Percentiles rank a stretch among this genome's conserved stretches.
phyloP scores from a whole-genome alignment of 2,797 vertebrate genomes.

The Gobionotothen gibberifrons region DNA sequence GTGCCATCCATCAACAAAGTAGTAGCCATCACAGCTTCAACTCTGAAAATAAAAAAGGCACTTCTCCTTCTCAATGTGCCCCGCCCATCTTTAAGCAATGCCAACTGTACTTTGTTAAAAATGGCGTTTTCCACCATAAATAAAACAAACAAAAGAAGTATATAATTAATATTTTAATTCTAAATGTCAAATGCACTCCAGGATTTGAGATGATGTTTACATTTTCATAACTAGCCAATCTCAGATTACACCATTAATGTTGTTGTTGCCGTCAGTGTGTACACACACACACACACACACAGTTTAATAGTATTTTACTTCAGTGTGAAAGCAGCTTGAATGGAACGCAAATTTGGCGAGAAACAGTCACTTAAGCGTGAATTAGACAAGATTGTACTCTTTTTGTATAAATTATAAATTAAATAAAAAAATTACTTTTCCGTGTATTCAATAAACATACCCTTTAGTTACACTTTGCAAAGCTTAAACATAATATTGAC shows the following conservation, averaged over 20 bases:
- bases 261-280: slow-evolving; percentile 60
- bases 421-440: slow-evolving; percentile 47
- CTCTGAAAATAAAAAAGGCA: slow-evolving; percentile 79
- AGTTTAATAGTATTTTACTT: slow-evolving; percentile 59
- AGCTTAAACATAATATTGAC: slow-evolving; percentile 84
- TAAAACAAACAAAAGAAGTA: slow-evolving; percentile 50
- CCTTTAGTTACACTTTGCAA: slow-evolving; percentile 84
- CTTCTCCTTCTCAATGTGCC: slow-evolving; percentile 71
- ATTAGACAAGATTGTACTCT: slow-evolving; percentile 68
- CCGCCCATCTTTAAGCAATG: slow-evolving; percentile 44
- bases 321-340: slow-evolving; percentile 70
- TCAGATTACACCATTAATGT: slow-evolving; percentile 52
- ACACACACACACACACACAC: slow-evolving; percentile 67
- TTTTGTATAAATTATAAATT: slow-evolving; percentile 65
- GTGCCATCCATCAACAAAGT: slow-evolving; percentile 65
- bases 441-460: slow-evolving; percentile 72
- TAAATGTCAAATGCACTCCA: slow-evolving; percentile 80
- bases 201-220: slow-evolving; percentile 72
- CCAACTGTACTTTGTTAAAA: slow-evolving; percentile 53
- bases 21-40: slow-evolving; percentile 60
- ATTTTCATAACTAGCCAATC: slow-evolving; percentile 71
- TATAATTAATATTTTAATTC: slow-evolving; percentile 69
- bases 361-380: slow-evolving; percentile 80
- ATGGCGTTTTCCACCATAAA: slow-evolving; percentile 47
- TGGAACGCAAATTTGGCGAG: slow-evolving; percentile 68